Evolutionary conservation across 2,888 invertebrate species (phyloP).

Genomic region (Leptura quadrifasciata): DNA sequence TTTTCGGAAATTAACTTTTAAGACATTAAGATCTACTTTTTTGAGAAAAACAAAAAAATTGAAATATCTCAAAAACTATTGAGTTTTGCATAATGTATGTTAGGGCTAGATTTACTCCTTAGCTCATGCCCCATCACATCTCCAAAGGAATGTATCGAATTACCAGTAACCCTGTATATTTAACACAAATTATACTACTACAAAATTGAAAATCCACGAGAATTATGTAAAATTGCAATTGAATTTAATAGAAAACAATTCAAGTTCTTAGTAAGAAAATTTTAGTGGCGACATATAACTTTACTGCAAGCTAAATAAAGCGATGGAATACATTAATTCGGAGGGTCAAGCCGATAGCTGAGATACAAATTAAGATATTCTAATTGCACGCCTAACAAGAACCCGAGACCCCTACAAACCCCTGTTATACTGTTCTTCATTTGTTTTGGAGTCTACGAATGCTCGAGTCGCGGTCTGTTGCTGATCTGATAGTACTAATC

Average conservation of each 20-base stretch:
- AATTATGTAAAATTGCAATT: conserved; percentile 9
- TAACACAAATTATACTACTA: too few species aligned
- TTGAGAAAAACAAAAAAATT: too few species aligned
- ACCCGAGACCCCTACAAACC: conserved; percentile 63
- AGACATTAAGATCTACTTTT: too few species aligned
- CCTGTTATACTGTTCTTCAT: conserved; percentile 62
- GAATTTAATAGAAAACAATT: not conserved
- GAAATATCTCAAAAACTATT: too few species aligned
- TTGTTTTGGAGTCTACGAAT: conserved; percentile 57
- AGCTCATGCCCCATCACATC: too few species aligned
- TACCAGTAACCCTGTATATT: too few species aligned
- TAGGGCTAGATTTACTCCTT: too few species aligned
- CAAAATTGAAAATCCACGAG: too few species aligned
- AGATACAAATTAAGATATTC: conserved; percentile 85
- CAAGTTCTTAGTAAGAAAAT: conserved; percentile 8
- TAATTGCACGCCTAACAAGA: conserved; percentile 75
- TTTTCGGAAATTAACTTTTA: too few species aligned
- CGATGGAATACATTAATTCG: conserved; percentile 70
- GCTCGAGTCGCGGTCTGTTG: conserved; percentile 53
- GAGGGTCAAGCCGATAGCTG: conserved; percentile 73
- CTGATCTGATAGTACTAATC: conserved; percentile 61
- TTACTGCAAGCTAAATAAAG: conserved; percentile 58
- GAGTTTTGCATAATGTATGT: too few species aligned
- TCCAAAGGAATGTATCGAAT: too few species aligned
- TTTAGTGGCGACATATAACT: conserved; percentile 37